Percentiles rank a stretch among this genome's conserved stretches.
These are phyloP conservation scores for Tholera decimalis DNA, from an alignment of 2,888 invertebrate genomes.

Conservation along the genomic window DNA sequence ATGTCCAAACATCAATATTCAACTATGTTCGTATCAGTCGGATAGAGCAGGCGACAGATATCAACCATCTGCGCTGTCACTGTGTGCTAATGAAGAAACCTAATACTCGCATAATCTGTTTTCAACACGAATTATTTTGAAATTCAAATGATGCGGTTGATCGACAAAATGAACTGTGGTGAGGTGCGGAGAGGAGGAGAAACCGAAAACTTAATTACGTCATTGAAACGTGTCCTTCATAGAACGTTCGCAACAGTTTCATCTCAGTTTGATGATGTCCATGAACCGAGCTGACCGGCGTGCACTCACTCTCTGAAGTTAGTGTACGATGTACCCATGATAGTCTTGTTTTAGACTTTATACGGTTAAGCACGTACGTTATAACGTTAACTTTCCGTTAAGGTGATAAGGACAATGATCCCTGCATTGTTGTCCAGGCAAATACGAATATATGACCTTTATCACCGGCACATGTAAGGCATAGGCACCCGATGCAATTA, in stretches of 20 bases:
- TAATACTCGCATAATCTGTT: slow-evolving; percentile 4
- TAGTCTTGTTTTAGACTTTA: no score
- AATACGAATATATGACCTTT: no score
- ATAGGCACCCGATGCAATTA: no score
- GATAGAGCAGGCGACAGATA: background rate
- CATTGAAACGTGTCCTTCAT: background rate
- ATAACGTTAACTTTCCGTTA: background rate
- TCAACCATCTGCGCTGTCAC: slow-evolving; percentile 9
- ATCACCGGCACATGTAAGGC: no score
- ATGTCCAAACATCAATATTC: background rate
- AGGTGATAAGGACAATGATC: background rate
- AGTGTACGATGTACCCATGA: background rate
- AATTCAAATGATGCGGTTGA: background rate
- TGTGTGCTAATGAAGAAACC: background rate
- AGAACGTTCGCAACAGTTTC: background rate
- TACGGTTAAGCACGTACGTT: no score
- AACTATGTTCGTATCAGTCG: background rate
- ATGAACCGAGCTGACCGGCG: background rate
- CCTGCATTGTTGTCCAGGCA: background rate
- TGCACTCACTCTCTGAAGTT: background rate
- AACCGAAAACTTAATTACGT: background rate
- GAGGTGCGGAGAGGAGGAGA: background rate
- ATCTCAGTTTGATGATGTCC: background rate
- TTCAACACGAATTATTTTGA: background rate
- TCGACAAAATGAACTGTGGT: background rate